Conservation (phyloP, 2,797 vertebrate genomes). For the Staurois parvus region DNA sequence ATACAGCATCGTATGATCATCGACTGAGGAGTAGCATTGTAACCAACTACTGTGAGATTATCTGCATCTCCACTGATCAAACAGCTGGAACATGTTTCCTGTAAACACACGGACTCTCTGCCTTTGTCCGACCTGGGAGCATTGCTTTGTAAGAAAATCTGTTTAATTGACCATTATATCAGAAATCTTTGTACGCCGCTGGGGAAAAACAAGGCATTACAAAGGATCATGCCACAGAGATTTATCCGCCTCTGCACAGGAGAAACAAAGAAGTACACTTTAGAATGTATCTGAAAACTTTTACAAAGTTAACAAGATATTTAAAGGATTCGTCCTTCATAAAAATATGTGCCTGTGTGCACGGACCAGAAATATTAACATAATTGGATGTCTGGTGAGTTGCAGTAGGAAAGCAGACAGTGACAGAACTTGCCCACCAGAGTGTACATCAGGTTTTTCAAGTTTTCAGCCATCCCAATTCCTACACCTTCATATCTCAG, state of each 20-base stretch:
- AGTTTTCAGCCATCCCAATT: no score
- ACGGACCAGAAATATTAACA: no score
- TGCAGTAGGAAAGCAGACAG: no score
- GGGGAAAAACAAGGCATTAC: not conserved
- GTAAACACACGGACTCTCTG: not conserved
- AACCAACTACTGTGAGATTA: no score
- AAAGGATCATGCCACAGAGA: not conserved
- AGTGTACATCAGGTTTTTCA: no score
- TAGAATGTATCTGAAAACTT: no score
- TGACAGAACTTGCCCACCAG: no score
- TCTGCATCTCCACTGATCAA: not conserved
- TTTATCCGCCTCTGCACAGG: not conserved
- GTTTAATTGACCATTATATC: constrained; percentile 1
- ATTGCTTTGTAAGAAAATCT: not conserved
- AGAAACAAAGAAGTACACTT: not conserved
- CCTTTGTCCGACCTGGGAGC: not conserved
- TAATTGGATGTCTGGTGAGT: no score
- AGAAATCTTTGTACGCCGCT: not conserved
- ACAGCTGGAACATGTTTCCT: not conserved
- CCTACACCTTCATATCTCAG: no score
- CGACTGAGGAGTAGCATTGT: no score
- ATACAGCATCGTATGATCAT: no score
- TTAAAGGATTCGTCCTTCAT: not conserved
- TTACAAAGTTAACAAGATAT: not conserved
- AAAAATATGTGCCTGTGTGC: not conserved